Base-by-base conservation (phyloP, 2,888 invertebrate species). In the Chouioia cunea region DNA sequence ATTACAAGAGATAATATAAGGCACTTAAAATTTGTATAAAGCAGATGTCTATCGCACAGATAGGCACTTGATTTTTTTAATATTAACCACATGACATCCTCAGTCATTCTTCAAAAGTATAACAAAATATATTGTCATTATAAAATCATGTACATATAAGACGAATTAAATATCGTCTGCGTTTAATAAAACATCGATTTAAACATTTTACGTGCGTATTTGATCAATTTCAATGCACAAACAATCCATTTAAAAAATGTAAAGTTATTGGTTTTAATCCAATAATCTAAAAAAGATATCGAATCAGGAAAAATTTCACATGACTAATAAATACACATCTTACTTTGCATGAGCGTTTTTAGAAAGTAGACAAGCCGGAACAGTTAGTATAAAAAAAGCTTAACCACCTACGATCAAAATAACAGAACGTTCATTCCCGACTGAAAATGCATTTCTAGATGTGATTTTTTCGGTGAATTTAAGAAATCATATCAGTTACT, bases 71-170 rank as follows among this genome's bases (percentile, higher is more conserved):
- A 27, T 65, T 46, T 65, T 59, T 50, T 50, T 4, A 27, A 54
- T 65, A n/a, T 60, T 47, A 69, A 50, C 50, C 16, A 36, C 44
- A 60, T 53, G 18, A 65, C 66, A 68, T 12, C 46, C 44, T 70
- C 71, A 73, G 65, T 73, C 68, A 63, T 71, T 71, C 65, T 71
- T 50, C 47, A 71, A 36, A 73, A 70, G 53, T 73, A 68, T 71
- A 71, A 73, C 62, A 73, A 73, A 71, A 71, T 73, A 73, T 73
- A 70, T 71, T 71, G 67, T 68, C 65, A 65, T 20, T 56, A 67
- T 62, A 71, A 70, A 73, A 70, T 66, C 66, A 67, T 70, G 46
- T 69, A 71, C 47, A 69, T 68, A 67, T 62, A 62, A 50, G 54
- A 73, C 57, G 50, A 63, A 65, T 56, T 16, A 62, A 68, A 70